A percentile compares a stretch with the other conserved stretches of the same genome.
These are phyloP conservation scores for Gila robusta DNA, from an alignment of 2,797 vertebrate species.

Conservation along the genomic window DNA sequence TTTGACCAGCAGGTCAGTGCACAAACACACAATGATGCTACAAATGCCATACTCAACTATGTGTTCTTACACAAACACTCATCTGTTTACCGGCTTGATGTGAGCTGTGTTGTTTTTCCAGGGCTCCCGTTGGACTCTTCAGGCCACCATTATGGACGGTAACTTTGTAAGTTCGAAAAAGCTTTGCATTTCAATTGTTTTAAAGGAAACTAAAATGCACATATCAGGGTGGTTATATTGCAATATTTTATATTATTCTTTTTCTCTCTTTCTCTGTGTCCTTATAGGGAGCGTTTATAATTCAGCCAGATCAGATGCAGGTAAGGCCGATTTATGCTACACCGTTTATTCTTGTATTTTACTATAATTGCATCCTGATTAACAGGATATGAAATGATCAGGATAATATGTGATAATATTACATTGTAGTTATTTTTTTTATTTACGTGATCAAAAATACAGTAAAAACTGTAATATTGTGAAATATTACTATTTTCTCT, in stretches of 20 bases:
- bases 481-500: neutral
- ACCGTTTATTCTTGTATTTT: neutral
- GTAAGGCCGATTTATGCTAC: slow-evolving; percentile 70
- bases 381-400: neutral
- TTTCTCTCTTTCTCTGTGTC: slow-evolving; percentile 28
- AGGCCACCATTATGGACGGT: slow-evolving; percentile 91
- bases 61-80: neutral
- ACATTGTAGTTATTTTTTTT: neutral
- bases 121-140: slow-evolving; percentile 98
- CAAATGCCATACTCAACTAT: neutral
- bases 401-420: neutral
- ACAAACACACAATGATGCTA: slow-evolving; percentile 21
- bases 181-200: neutral
- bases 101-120: slow-evolving; percentile 64
- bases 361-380: neutral
- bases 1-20: slow-evolving; percentile 95
- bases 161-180: slow-evolving; percentile 84
- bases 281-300: slow-evolving; percentile 80
- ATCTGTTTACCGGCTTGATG: neutral
- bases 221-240: neutral
- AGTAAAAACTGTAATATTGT: neutral
- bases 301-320: slow-evolving; percentile 98
- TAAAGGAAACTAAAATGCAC: neutral
- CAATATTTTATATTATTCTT: neutral
- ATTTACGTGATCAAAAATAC: neutral